A percentile compares a stretch with the other conserved stretches of the same genome.
Evolutionary conservation across 2,888 invertebrate genomes (phyloP).

Genomic region (Tinea semifulvella): DNA sequence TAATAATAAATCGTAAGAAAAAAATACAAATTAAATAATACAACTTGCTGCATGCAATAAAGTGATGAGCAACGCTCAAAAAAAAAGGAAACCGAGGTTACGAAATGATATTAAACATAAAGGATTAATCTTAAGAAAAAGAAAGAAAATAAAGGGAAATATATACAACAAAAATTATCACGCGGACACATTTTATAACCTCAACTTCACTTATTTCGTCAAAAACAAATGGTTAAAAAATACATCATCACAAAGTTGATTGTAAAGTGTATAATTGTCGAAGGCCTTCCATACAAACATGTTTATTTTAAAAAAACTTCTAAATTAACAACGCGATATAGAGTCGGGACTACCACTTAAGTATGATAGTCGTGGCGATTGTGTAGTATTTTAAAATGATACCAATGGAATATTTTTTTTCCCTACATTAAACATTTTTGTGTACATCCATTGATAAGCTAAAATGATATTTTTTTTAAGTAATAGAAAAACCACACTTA

Average conservation of each 20-base stretch:
- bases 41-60: background rate
- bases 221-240: slow-evolving; percentile 36
- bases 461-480: no score
- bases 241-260: slow-evolving; percentile 20
- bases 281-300: no score
- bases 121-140: background rate
- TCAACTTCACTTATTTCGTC: slow-evolving; percentile 47
- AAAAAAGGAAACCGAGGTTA: slow-evolving; percentile 54
- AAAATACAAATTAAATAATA: background rate
- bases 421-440: no score
- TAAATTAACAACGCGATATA: no score
- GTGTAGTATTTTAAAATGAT: no score
- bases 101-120: slow-evolving; percentile 34
- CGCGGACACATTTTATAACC: slow-evolving; percentile 49
- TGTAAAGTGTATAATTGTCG: no score
- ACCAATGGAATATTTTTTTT: no score
- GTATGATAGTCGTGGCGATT: no score
- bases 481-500: no score
- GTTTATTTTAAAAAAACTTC: no score
- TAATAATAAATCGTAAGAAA: background rate
- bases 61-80: background rate
- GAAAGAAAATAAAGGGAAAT: slow-evolving; percentile 15
- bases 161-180: slow-evolving; percentile 18
- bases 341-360: no score
- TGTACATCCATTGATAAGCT: no score